These are phyloP conservation scores for Neodon shergylaensis DNA, from an alignment of 2,113 vertebrate species.

Conservation along the genomic window DNA sequence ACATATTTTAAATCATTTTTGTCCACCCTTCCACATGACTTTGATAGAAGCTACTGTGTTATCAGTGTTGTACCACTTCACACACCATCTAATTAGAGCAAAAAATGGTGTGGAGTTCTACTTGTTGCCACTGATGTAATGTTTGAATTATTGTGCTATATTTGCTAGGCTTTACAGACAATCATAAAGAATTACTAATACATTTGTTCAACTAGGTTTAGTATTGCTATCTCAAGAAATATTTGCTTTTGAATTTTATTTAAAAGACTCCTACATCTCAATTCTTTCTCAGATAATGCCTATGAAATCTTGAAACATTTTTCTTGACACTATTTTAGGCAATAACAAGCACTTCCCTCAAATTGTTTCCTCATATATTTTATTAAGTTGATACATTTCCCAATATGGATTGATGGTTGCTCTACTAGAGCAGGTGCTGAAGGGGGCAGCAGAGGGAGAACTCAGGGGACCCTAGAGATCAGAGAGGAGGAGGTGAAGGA, in stretches of 20 bases:
- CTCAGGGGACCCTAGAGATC: too few species aligned
- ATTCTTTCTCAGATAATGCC: neutral
- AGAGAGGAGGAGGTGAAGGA: neutral
- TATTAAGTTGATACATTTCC: neutral
- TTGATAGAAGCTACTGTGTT: neutral
- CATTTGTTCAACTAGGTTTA: neutral
- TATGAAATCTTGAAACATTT: neutral
- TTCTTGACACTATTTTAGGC: neutral
- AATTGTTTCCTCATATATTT: neutral
- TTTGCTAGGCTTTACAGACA: neutral
- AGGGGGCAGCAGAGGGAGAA: neutral
- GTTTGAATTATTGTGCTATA: neutral
- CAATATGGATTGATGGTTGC: neutral
- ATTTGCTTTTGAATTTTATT: neutral
- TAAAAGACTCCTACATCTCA: neutral
- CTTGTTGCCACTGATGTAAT: neutral
- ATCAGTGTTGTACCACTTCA: neutral
- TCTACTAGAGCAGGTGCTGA: neutral
- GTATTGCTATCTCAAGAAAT: neutral
- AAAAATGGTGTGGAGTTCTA: neutral
- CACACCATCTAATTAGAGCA: neutral
- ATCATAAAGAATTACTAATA: neutral
- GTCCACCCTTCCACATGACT: neutral
- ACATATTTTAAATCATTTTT: neutral
- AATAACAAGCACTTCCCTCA: neutral